A percentile compares a stretch with the other conserved stretches of the same genome.
Conservation (phyloP, 2,797 vertebrate species). For the Brotula barbata region DNA sequence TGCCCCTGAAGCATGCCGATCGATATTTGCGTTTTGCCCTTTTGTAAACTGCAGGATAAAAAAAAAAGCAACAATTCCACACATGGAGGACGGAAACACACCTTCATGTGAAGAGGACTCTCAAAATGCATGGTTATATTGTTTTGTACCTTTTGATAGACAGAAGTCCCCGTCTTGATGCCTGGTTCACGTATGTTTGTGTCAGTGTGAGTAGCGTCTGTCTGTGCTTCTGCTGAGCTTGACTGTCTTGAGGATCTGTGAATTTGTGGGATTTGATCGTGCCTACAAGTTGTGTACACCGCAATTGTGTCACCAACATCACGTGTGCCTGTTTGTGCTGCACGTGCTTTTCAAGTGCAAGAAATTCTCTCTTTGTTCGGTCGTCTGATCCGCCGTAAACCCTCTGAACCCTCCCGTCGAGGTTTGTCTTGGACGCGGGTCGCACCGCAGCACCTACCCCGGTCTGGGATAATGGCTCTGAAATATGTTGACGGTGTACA, state of each 20-base stretch:
- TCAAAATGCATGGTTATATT: constrained; percentile 69
- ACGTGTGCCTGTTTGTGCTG: constrained; percentile 76
- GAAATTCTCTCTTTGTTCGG: constrained; percentile 42
- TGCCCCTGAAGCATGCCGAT: constrained; percentile 75
- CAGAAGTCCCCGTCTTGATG: constrained; percentile 49
- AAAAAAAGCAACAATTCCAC: constrained; percentile 20
- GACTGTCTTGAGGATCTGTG: constrained; percentile 59
- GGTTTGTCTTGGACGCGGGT: constrained; percentile 57
- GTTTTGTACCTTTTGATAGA: constrained; percentile 68
- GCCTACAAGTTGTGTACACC: constrained; percentile 69
- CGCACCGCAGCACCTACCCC: constrained; percentile 47
- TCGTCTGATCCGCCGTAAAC: constrained; percentile 47
- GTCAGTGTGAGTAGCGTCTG: constrained; percentile 46
- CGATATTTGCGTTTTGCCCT: constrained; percentile 55
- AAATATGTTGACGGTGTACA: constrained; percentile 7
- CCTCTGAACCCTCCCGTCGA: constrained; percentile 48
- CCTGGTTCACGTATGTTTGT: constrained; percentile 61
- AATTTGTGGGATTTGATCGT: constrained; percentile 72
- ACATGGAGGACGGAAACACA: constrained; percentile 47
- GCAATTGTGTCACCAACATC: constrained; percentile 71
- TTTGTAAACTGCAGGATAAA: constrained; percentile 38
- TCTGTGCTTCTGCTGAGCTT: constrained; percentile 62
- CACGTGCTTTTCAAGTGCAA: constrained; percentile 62
- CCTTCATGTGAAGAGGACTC: constrained; percentile 45
- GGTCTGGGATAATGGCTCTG: constrained; percentile 43